Evolutionary conservation across 2,888 invertebrate genomes (phyloP), one percentile per base, ranked within the genome.

Genomic region (Oeneis ivallda): DNA sequence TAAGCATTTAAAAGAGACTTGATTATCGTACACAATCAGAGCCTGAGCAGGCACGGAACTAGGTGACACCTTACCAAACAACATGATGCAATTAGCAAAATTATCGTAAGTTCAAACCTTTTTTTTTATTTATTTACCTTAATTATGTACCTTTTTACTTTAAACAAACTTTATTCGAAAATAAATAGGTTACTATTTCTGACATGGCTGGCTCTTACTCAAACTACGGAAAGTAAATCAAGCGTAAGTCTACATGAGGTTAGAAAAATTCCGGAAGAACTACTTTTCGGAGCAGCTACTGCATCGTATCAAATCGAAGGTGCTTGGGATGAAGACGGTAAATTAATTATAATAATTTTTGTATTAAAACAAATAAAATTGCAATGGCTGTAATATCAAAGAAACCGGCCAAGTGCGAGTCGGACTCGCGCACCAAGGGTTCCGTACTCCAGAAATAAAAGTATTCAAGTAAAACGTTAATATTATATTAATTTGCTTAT

Each of bases 221-320:
- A 37, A 17, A 15, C 45, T 34, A 54, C 54, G 17, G 62, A 47
- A 34, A 15, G 49, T 60, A 49, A 11, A 39, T 37, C 39, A 43
- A 59, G 15, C 17, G 17, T 15, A 37, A 17, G 17, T 17, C 13
- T 37, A 37, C 60, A 50, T 39, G 49, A 60, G 15, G 11, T 19
- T 39, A 76, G 80, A 41, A 75, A 74, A 61, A 80, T 85, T 64
- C 83, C 85, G 0, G 77, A 81, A 3, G 75, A 74, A 1, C 81
- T 83, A 66, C 54, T 74, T 43, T 81, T 85, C 47, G 84, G 86
- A 7, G 69, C 82, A 32, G 82, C 92, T 1, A 89, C 90, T n/a
- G 87, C 92, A 8, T 75, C 92, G 5, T 92, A 92, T 73, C 92
- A 92, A 76, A 73, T 92, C 7, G 92, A 93, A 81, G 92, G 92